Evolutionary conservation across 2,888 invertebrate species (phyloP).

Genomic region (Leptopilina drosophilae): DNA sequence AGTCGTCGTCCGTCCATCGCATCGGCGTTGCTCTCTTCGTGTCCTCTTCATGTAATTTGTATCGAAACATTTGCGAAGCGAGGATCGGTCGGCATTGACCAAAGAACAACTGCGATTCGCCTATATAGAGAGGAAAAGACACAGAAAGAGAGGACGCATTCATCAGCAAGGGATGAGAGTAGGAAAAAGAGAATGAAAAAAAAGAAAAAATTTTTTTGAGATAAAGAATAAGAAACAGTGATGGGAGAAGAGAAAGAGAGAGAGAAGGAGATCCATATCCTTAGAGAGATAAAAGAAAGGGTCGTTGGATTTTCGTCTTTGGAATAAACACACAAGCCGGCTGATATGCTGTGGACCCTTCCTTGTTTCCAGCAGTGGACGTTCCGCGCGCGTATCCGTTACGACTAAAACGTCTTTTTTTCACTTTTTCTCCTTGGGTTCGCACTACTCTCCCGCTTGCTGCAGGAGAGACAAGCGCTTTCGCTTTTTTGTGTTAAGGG

Average conservation of each 20-base stretch:
- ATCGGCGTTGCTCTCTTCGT: constrained; percentile 53
- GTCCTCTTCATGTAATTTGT: constrained; percentile 75
- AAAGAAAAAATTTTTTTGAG: constrained; percentile 37
- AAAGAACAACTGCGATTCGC: constrained; percentile 68
- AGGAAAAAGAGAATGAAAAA: constrained; percentile 1
- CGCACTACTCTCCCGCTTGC: constrained; percentile 54
- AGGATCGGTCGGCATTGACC: constrained; percentile 67
- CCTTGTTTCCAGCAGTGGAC: constrained; percentile 50
- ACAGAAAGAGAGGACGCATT: constrained; percentile 57
- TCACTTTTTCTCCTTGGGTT: constrained; percentile 55
- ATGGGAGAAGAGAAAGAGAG: constrained; percentile 26
- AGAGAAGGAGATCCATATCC: constrained; percentile 38
- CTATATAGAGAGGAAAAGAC: constrained; percentile 58
- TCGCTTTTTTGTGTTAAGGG: constrained; percentile 58
- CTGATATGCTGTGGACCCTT: constrained; percentile 51
- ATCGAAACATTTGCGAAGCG: constrained; percentile 72
- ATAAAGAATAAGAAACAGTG: constrained; percentile 40
- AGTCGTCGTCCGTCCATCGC: constrained; percentile 48
- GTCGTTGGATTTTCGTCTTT: constrained; percentile 54
- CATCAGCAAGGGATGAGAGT: constrained; percentile 48
- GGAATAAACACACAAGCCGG: constrained; percentile 57
- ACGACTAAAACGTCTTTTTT: constrained; percentile 52
- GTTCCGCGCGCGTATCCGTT: constrained; percentile 42
- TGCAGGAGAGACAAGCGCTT: constrained; percentile 62
- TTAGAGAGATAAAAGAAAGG: constrained; percentile 49